These are phyloP conservation scores for Syngnathoides biaculeatus DNA, from an alignment of 2,113 vertebrate genomes.

Conservation along the genomic window DNA sequence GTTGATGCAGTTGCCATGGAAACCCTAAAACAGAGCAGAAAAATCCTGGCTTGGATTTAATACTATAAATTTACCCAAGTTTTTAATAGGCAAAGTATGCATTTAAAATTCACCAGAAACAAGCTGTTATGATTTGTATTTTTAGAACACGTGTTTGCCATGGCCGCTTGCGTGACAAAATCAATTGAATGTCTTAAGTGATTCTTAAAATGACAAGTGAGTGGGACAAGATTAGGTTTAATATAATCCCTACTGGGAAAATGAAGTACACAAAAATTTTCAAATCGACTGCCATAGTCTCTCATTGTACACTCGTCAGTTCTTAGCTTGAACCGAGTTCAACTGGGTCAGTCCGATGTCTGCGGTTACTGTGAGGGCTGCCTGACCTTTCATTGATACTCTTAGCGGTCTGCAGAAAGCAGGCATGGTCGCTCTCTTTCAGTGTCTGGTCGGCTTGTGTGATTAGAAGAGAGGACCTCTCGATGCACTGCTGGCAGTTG, in stretches of 20 bases:
- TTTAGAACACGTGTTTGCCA: slow-evolving; percentile 8
- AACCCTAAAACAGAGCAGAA: slow-evolving; percentile 73
- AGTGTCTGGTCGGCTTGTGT: slow-evolving; percentile 92
- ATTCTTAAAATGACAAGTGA: slow-evolving; percentile 11
- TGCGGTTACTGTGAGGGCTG: background rate
- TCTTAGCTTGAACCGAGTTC: slow-evolving; percentile 75
- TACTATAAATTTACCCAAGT: background rate
- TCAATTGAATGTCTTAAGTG: slow-evolving; percentile 31
- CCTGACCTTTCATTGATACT: slow-evolving; percentile 92
- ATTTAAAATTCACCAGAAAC: background rate
- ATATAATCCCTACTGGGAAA: slow-evolving; percentile 13
- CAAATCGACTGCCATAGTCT: slow-evolving; percentile 10
- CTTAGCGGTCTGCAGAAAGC: slow-evolving; percentile 95
- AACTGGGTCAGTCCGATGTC: background rate
- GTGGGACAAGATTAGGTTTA: slow-evolving; percentile 20
- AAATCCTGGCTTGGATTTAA: background rate
- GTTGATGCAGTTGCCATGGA: slow-evolving; percentile 97
- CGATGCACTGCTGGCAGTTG: slow-evolving; percentile 96
- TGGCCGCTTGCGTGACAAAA: slow-evolving; percentile 20
- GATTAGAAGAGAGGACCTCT: slow-evolving; percentile 90
- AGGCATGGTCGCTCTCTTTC: slow-evolving; percentile 93
- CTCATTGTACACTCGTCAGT: slow-evolving; percentile 44
- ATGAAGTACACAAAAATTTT: slow-evolving; percentile 6
- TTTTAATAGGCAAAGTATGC: background rate
- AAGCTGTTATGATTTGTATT: background rate